Evolutionary conservation across 2,113 vertebrate genomes (phyloP).

Genomic region (Oryzias melastigma): DNA sequence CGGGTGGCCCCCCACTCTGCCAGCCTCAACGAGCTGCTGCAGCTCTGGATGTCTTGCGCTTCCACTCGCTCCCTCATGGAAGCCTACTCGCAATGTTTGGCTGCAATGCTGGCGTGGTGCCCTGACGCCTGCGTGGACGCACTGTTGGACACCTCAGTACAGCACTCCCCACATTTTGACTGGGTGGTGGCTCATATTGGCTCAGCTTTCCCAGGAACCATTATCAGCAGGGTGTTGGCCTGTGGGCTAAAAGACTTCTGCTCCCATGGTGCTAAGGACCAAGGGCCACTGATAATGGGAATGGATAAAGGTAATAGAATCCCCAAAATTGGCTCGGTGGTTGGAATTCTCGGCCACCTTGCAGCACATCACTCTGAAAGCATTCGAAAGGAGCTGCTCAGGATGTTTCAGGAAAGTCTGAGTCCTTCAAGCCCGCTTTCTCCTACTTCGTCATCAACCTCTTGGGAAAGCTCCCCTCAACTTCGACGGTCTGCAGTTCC

Average conservation of each 20-base stretch:
- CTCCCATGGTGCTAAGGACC: conserved; percentile 78
- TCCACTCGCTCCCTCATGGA: conserved; percentile 91
- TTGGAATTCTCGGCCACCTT: conserved; percentile 90
- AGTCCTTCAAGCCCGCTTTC: conserved; percentile 61
- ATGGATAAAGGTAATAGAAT: conserved; percentile 82
- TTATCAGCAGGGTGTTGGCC: conserved; percentile 90
- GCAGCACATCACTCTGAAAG: conserved; percentile 87
- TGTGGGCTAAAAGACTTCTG: conserved; percentile 95
- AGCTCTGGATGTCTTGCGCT: conserved; percentile 92
- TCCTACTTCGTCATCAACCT: conserved; percentile 61
- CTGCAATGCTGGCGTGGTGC: conserved; percentile 87
- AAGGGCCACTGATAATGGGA: conserved; percentile 59
- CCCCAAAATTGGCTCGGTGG: conserved; percentile 92
- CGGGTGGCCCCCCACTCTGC: conserved; percentile 85
- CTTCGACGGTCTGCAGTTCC: conserved; percentile 86
- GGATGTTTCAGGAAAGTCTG: conserved; percentile 92
- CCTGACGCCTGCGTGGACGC: conserved; percentile 94
- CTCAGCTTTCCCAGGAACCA: conserved; percentile 91
- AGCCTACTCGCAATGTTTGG: conserved; percentile 91
- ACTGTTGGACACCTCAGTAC: conserved; percentile 89
- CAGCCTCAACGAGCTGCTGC: conserved; percentile 89
- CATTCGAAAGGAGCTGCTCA: conserved; percentile 89
- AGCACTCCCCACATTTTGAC: conserved; percentile 94
- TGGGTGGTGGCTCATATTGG: conserved; percentile 98
- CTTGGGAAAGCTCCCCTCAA: conserved; percentile 77